Percentiles rank a stretch among this genome's conserved stretches.
These are phyloP conservation scores for Dipodomys stephensi DNA, from an alignment of 2,113 vertebrate species.

Conservation along the genomic window DNA sequence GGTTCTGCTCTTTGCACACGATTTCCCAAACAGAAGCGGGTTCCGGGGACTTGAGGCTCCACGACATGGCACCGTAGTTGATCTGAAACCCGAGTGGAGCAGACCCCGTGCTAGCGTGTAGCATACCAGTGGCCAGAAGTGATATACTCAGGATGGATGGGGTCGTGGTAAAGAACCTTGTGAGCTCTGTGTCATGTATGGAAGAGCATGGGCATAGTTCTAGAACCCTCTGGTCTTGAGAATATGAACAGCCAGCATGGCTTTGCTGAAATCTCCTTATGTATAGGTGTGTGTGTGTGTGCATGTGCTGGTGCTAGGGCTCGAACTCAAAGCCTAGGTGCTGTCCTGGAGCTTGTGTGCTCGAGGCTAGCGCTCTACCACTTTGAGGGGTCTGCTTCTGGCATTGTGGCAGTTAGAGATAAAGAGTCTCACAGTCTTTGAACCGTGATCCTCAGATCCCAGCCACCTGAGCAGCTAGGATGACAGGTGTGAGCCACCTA, in stretches of 20 bases:
- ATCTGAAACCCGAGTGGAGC: background rate
- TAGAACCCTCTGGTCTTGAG: background rate
- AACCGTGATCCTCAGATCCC: too few species aligned
- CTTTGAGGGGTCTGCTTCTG: too few species aligned
- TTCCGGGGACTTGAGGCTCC: background rate
- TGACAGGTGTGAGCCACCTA: too few species aligned
- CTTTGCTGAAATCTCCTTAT: background rate
- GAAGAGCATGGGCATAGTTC: background rate
- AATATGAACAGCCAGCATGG: background rate
- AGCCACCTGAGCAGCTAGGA: too few species aligned
- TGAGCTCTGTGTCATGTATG: background rate
- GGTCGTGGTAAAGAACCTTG: background rate
- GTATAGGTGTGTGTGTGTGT: background rate
- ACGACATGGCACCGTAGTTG: background rate
- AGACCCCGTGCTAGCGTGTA: background rate
- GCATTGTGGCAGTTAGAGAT: too few species aligned
- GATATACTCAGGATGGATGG: background rate
- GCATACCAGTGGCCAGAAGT: background rate
- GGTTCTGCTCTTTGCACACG: background rate
- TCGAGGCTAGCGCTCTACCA: too few species aligned
- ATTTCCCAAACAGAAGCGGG: background rate
- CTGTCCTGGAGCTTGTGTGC: too few species aligned
- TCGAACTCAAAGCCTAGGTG: too few species aligned
- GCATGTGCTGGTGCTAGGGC: too few species aligned
- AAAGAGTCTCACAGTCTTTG: too few species aligned